Base-by-base conservation (phyloP, 2,113 vertebrate species). In the Serinus canaria region DNA sequence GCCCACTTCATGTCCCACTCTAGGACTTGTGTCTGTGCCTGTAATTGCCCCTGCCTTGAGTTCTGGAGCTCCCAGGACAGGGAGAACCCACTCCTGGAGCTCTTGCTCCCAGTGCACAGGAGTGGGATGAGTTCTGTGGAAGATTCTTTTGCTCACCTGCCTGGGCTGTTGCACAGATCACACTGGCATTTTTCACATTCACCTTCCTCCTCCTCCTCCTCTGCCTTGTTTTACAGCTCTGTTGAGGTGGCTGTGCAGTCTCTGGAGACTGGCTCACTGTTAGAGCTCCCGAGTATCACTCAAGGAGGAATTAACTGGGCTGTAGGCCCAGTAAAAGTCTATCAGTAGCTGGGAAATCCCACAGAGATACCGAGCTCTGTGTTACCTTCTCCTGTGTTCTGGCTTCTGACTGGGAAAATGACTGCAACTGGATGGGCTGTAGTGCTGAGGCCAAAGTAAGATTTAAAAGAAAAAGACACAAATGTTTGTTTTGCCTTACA, bases 101-200 rank as follows among this genome's bases (percentile, higher is more conserved):
- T 37, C 55, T 6, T 49, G 31, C 25, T 89, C 41, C 68, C 0
- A 0, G 1, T 52, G 46, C 76, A 11, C 64, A 9, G 11, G 20
- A 44, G 28, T 15, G 82, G 73, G 33, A 46, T 0, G 0, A 35
- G 50, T 47, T 53, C 6, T 15, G 20, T 0, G 0, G 12, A 21
- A 69, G n/a, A 6, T 58, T n/a, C 7, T 52, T 83, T 37, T 43
- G 59, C 69, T 80, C 3, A 0, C 10, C 3, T 46, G 35, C 53
- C 87, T 60, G 35, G 25, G 37, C 84, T 74, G 55, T 64, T 78
- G 50, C 67, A 43, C 35, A 35, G 41, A 16, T 43, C 4, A 1
- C 31, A 37, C 0, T 0, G 41, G 37, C 5, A 0, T 37, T 60
- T 60, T 37, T 62, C 81, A 74, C 20, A 5, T 37, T 41, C 16